Evolutionary conservation across 1,140 invertebrate genomes (phyloP), one percentile per base, ranked within the genome.

Genomic region (Rhopalosiphum maidis): DNA sequence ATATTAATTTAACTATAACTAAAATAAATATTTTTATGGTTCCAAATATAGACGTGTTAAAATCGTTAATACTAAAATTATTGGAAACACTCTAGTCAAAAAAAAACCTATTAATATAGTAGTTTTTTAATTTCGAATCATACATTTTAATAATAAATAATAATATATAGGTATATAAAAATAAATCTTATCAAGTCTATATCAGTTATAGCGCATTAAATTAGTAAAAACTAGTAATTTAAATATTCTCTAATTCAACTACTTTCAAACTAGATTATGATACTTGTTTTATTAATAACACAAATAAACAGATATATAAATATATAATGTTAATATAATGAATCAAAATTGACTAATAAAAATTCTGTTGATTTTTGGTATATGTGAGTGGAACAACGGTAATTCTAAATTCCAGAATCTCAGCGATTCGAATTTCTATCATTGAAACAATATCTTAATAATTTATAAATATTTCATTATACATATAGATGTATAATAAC

Each of bases 221-320:
- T 35, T n/a, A 77, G 60, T 77, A n/a, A 77, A 77, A 77, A 77
- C 60, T 77, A 77, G 60, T 77, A n/a, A 77, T n/a, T 77, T 77
- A n/a, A 68, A 68, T 68, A n/a, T 48, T 48, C 15, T 48, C 48
- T 18, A 51, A 51, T n/a, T 77, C 30, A 21, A 77, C 60, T 77
- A 77, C 30, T 77, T 77, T 77, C 60, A 77, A 77, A n/a, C 60
- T 77, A n/a, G 60, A 77, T 77, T 77, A 35, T n/a, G 30, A n/a
- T 77, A 77, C 30, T 77, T 15, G 30, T n/a, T 77, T 77, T 21
- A n/a, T 35, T 30, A n/a, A 18, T 15, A 11, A n/a, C 11, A 11
- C 25, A 55, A 25, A 55, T 23, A 25, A 8, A 25, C 25, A 55
- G 7, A 7, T 30, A 60, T 30, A 68, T n/a, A 68, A 0, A 18